These are phyloP conservation scores for Agraylea sexmaculata DNA, from an alignment of 1,140 invertebrate genomes.

Conservation along the genomic window DNA sequence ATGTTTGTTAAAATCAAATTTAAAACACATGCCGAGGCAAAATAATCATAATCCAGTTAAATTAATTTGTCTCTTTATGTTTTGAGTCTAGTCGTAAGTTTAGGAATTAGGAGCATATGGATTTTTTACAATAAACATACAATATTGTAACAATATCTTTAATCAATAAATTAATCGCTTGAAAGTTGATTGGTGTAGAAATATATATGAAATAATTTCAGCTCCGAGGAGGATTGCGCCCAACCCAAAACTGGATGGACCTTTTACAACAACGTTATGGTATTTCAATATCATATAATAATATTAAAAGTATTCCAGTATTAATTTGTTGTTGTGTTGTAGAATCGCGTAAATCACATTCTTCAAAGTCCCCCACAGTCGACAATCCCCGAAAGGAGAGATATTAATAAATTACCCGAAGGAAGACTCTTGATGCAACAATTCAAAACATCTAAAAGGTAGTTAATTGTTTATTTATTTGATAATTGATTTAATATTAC, in stretches of 20 bases:
- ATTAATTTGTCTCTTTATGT: constrained; percentile 5
- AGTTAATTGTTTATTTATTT: too few relatives aligned
- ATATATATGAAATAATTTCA: too few relatives aligned
- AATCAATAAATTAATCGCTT: too few relatives aligned
- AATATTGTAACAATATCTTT: too few relatives aligned
- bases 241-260: constrained; percentile 51
- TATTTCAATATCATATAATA: constrained; percentile 22
- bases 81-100: constrained; percentile 3
- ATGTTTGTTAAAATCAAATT: constrained; percentile 2
- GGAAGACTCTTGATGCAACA: too few relatives aligned
- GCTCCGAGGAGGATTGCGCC: constrained; percentile 32
- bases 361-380: constrained; percentile 10
- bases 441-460: too few relatives aligned
- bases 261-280: constrained; percentile 55
- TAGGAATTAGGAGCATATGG: constrained; percentile 4
- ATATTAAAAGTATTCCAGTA: constrained; percentile 3
- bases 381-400: too few relatives aligned
- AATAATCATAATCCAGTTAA: too few relatives aligned
- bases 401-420: too few relatives aligned
- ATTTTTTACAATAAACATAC: constrained; percentile 7
- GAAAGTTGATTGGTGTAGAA: too few relatives aligned
- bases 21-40: too few relatives aligned
- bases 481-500: too few relatives aligned
- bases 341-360: constrained; percentile 16
- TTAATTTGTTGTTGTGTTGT: constrained; percentile 7